Evolutionary conservation across 1,140 invertebrate species (phyloP), one percentile per base, ranked within the genome.

Genomic region (Eurosta solidaginis): DNA sequence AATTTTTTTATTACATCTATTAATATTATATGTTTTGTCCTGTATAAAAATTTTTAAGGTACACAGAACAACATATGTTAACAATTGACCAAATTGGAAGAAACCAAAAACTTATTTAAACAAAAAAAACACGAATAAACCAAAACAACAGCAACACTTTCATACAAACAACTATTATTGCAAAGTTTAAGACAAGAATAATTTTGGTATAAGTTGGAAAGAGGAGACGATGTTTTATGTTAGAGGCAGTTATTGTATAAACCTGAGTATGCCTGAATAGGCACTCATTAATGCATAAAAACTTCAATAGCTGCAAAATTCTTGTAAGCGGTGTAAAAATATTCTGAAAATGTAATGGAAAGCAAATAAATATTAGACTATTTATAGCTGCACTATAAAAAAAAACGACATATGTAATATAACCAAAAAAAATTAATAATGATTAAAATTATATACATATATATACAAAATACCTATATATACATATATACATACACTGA

Each of bases 311-410:
- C 17, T 49, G 29, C 54, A 10, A 33, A 59, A 17, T 2, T 33
- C 12, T 10, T 59, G 54, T 59, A 59, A 29, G 7, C 14, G 73
- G 27, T 74, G 73, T 45, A 74, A 74, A 74, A 45, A 74, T 2
- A 29, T 20, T 10, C 45, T 6, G 29, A 74, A 52, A 76, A 76
- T 76, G 36, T 29, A 45, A 47, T 50, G 44, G 20, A 77, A 77
- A 20, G 14, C 9, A 77, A 54, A 40, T 17, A 52, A 54, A 54
- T 36, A 59, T 33, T 59, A 59, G 54, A 59, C 33, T 33, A 59
- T n/a, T 33, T n/a, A 59, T 44, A 75, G 42, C 47, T 75, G 45
- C 42, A 44, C 45, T 47, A 75, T 27, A 75, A 17, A 75, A 44
- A 74, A 22, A 22, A 42, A 44, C 25, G 42, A 49, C 74, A 47